Percentiles rank a stretch among this genome's conserved stretches.
phyloP scores from a whole-genome alignment of 1,140 invertebrate species.

The Diprion similis region DNA sequence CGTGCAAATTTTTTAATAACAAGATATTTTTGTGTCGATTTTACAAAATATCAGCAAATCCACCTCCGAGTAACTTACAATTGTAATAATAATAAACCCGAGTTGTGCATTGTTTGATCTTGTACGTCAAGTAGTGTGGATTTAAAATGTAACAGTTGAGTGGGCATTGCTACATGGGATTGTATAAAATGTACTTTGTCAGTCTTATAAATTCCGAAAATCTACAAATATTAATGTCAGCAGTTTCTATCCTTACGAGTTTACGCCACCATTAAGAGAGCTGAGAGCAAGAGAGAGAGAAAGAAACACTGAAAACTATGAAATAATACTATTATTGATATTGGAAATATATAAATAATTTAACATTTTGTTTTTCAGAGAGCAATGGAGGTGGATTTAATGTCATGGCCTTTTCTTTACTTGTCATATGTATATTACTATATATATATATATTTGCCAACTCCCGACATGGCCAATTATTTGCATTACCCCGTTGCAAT shows the following conservation, averaged over 20 bases:
- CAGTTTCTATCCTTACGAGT: too few relatives aligned
- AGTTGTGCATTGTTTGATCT: too few relatives aligned
- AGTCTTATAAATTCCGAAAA: conserved; percentile 32
- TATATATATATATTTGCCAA: background rate
- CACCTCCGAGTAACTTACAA: conserved; percentile 7
- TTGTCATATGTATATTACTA: background rate
- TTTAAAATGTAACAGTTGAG: too few relatives aligned
- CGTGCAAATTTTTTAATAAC: background rate
- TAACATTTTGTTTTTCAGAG: background rate
- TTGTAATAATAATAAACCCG: background rate
- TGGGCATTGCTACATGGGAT: background rate
- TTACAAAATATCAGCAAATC: conserved; percentile 3
- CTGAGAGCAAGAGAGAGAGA: background rate
- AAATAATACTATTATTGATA: background rate
- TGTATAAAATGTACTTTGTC: conserved; percentile 19
- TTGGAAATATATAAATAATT: background rate
- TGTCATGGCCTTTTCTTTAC: conserved; percentile 3
- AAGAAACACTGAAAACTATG: background rate
- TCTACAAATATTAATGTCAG: conserved; percentile 2
- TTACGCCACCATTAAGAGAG: background rate
- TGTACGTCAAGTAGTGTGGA: too few relatives aligned
- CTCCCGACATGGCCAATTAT: background rate
- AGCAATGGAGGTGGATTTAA: conserved; percentile 3
- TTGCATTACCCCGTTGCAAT: conserved; percentile 5
- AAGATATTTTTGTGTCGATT: background rate